Conservation (phyloP, 23 tunicate species). For the Diplosoma virens region DNA sequence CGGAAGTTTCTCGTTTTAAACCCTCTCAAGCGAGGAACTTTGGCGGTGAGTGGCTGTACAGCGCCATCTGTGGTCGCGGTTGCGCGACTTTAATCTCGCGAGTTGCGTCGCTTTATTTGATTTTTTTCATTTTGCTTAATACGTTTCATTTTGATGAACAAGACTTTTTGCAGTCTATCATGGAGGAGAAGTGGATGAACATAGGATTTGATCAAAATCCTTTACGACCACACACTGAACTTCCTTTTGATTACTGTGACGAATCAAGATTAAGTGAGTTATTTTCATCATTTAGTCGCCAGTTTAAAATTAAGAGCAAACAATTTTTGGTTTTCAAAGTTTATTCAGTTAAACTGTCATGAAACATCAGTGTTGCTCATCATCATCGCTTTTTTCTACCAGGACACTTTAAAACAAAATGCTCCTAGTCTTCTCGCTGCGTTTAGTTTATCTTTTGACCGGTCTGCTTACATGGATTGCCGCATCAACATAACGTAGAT, state of each 20-base stretch:
- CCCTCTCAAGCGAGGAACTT: constrained; percentile 84
- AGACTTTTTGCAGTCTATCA: constrained; percentile 40
- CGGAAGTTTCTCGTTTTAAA: constrained; percentile 84
- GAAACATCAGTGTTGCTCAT: no score
- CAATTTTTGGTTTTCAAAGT: no score
- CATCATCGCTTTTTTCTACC: no score
- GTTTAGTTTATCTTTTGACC: no score
- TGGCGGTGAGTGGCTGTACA: constrained; percentile 54
- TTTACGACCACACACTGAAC: constrained; percentile 64
- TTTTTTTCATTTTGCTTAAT: not conserved
- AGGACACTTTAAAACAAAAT: no score
- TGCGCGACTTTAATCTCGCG: not conserved
- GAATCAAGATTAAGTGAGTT: constrained; percentile 74
- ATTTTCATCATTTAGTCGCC: no score
- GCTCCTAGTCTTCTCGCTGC: no score
- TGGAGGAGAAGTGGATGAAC: constrained; percentile 99
- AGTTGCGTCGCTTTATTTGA: not conserved
- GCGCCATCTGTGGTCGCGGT: not conserved
- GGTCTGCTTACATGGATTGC: no score
- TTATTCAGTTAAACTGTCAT: no score
- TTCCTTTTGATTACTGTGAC: constrained; percentile 61
- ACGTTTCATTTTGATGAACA: not conserved
- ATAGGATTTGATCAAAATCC: constrained; percentile 90
- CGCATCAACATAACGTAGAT: no score
- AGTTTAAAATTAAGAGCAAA: no score